A percentile compares a stretch with the other conserved stretches of the same genome.
phyloP scores from a whole-genome alignment of 2,113 vertebrate genomes.

The Erinaceus europaeus region DNA sequence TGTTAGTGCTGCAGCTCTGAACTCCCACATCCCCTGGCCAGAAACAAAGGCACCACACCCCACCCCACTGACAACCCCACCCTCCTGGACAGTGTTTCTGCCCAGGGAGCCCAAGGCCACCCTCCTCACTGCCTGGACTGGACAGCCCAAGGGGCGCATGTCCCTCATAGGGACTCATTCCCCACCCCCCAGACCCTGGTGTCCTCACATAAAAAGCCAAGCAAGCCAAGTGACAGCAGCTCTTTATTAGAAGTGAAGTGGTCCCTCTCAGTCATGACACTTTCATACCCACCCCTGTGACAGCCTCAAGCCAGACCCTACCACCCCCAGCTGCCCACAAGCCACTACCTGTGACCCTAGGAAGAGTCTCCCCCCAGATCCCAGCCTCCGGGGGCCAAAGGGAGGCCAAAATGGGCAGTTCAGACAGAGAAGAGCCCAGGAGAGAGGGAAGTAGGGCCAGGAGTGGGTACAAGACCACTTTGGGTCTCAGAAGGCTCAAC shows the following conservation, averaged over 20 bases:
- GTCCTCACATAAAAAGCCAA: background rate
- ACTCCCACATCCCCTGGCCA: background rate
- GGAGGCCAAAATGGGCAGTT: background rate
- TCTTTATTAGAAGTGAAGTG: constrained; percentile 54
- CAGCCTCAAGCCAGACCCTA: background rate
- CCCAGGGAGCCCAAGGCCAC: background rate
- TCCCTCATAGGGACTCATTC: background rate
- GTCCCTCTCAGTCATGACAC: background rate
- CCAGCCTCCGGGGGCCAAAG: background rate
- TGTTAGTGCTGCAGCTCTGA: background rate
- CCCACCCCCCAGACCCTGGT: background rate
- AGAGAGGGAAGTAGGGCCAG: background rate
- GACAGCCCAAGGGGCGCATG: background rate
- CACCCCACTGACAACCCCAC: background rate
- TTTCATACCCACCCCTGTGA: too few species aligned
- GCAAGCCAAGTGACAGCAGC: background rate
- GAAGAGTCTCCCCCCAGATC: background rate
- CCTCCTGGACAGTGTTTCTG: background rate
- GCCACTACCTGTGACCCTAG: background rate
- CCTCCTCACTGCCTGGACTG: background rate
- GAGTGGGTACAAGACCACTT: background rate
- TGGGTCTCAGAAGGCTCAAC: too few species aligned
- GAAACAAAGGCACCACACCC: background rate
- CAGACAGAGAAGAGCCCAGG: background rate
- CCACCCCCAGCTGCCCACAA: background rate